These are phyloP conservation scores for Plutomurus gul DNA, from an alignment of 1,140 invertebrate genomes.

Conservation along the genomic window DNA sequence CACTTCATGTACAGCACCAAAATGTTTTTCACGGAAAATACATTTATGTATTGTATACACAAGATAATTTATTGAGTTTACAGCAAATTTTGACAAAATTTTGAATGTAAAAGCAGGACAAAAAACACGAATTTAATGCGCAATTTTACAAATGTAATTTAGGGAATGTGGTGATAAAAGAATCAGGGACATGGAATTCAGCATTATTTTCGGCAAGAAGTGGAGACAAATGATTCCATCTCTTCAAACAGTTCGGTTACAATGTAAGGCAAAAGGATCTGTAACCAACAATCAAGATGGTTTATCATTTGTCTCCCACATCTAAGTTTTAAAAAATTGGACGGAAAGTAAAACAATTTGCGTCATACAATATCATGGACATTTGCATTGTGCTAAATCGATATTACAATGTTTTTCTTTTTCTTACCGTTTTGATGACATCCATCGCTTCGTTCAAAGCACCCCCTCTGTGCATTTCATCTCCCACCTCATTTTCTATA, in stretches of 20 bases:
- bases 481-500: too few relatives aligned
- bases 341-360: too few relatives aligned
- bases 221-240: conserved; percentile 53
- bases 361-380: neutral
- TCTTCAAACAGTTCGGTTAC: conserved; percentile 48
- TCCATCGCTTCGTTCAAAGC: neutral
- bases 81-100: too few relatives aligned
- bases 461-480: too few relatives aligned
- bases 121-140: too few relatives aligned
- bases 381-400: neutral
- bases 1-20: too few relatives aligned
- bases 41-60: too few relatives aligned
- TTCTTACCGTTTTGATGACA: neutral
- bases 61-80: too few relatives aligned
- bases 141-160: too few relatives aligned
- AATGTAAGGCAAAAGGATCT: conserved; percentile 46
- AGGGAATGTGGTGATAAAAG: neutral
- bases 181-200: neutral
- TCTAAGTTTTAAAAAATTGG: neutral
- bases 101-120: too few relatives aligned
- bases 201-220: conserved; percentile 8
- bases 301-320: conserved; percentile 41
- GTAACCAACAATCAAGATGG: conserved; percentile 40
- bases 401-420: neutral
- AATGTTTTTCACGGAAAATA: too few relatives aligned